Conservation (phyloP, 2,797 vertebrate genomes). For the Pseudomugil tenellus region DNA sequence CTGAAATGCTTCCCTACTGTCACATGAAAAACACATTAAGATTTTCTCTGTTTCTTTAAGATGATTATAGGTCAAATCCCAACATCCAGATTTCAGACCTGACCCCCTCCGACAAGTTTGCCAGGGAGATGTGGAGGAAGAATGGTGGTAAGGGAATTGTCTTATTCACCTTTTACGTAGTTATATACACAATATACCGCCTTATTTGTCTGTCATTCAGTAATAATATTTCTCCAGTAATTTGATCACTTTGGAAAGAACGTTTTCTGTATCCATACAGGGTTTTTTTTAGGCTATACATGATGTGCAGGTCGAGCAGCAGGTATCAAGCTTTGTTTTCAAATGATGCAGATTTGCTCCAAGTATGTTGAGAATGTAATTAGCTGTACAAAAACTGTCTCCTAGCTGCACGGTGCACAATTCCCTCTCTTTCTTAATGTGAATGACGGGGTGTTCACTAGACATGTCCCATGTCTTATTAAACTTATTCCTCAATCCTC, state of each 20-base stretch:
- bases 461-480: too few relatives aligned
- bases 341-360: neutral
- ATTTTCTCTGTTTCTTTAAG: conserved; percentile 42
- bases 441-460: too few relatives aligned
- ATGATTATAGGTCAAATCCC: conserved; percentile 82
- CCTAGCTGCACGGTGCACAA: too few relatives aligned
- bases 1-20: neutral
- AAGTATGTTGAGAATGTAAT: too few relatives aligned
- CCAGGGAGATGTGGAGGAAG: conserved; percentile 89
- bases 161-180: neutral
- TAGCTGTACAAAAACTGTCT: too few relatives aligned
- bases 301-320: neutral
- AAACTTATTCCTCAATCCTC: too few relatives aligned
- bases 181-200: neutral
- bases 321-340: too few relatives aligned
- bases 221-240: neutral
- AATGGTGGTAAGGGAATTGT: conserved; percentile 81
- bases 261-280: neutral
- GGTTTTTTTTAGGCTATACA: neutral
- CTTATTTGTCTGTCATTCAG: neutral
- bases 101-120: conserved; percentile 88
- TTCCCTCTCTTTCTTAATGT: too few relatives aligned
- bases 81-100: conserved; percentile 93
- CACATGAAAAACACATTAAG: neutral
- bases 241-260: neutral